Evolutionary conservation across 2,888 invertebrate species (phyloP).

Genomic region (Pandemis cinnamomeana): DNA sequence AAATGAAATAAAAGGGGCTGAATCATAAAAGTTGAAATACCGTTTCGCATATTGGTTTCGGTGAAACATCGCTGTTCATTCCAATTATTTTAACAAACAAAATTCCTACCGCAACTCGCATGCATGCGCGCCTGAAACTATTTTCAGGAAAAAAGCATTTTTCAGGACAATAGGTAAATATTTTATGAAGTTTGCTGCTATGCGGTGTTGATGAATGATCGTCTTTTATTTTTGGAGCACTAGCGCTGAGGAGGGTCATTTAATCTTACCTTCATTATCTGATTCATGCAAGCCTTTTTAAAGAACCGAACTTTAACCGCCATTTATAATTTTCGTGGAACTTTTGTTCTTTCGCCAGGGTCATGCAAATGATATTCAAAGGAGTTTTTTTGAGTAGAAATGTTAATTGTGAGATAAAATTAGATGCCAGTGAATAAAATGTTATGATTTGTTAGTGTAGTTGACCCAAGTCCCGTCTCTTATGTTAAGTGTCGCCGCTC

Average conservation of each 20-base stretch:
- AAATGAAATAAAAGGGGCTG: constrained; percentile 15
- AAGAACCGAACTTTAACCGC: not conserved
- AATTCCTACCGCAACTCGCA: constrained; percentile 27
- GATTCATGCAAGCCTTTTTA: not conserved
- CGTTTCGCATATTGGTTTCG: constrained; percentile 28
- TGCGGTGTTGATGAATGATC: constrained; percentile 48
- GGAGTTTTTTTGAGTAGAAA: too few species aligned
- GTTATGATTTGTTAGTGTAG: not conserved
- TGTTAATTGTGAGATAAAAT: too few species aligned
- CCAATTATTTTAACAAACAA: constrained; percentile 36
- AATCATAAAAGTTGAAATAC: constrained; percentile 16
- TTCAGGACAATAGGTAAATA: not conserved
- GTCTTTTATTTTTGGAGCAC: constrained; percentile 41
- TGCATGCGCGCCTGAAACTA: constrained; percentile 3
- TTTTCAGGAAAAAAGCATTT: not conserved
- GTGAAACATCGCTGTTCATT: constrained; percentile 25
- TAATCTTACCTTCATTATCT: not conserved
- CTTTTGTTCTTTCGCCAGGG: too few species aligned
- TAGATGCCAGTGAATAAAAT: too few species aligned
- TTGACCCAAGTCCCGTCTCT: not conserved
- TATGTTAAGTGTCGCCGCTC: not conserved
- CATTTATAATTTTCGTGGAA: too few species aligned
- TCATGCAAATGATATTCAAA: too few species aligned
- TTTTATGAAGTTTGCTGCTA: constrained; percentile 20
- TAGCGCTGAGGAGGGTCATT: constrained; percentile 61